Conservation (phyloP, 2,797 vertebrate species). For the Rhinogobio ventralis region DNA sequence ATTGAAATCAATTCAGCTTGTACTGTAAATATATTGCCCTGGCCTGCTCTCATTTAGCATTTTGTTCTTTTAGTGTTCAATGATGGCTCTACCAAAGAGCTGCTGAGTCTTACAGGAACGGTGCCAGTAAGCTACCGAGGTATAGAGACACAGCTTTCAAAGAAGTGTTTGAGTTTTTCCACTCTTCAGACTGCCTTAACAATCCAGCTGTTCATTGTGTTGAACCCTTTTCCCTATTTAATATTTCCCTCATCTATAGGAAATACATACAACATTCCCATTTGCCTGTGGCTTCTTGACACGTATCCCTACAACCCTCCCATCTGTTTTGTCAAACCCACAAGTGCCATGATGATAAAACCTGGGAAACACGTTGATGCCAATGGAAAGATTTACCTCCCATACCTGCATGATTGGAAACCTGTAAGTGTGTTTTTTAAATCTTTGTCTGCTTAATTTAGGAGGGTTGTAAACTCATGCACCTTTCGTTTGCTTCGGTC, state of each 20-base stretch:
- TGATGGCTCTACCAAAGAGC: slow-evolving; percentile 90
- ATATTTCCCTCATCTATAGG: slow-evolving; percentile 72
- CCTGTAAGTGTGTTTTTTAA: slow-evolving; percentile 81
- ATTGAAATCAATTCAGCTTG: neutral
- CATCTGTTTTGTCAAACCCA: slow-evolving; percentile 99
- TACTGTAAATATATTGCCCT: neutral
- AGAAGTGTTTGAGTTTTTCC: neutral
- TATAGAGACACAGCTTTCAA: slow-evolving; percentile 61
- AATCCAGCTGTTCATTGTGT: neutral
- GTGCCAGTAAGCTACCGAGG: slow-evolving; percentile 96
- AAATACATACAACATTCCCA: slow-evolving; percentile 96
- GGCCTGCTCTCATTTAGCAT: neutral
- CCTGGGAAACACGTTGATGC: slow-evolving; percentile 97
- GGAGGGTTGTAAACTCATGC: neutral
- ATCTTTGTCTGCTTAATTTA: neutral
- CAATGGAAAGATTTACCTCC: slow-evolving; percentile 97
- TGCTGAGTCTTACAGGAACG: slow-evolving; percentile 96
- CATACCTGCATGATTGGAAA: slow-evolving; percentile 99
- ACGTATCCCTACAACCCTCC: slow-evolving; percentile 97
- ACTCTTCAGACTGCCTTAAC: neutral
- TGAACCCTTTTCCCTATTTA: neutral
- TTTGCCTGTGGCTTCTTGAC: slow-evolving; percentile 96
- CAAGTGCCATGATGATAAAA: slow-evolving; percentile 98
- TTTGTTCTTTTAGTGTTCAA: slow-evolving; percentile 88
- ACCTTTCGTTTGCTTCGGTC: neutral